Base-by-base conservation (phyloP, 1,140 invertebrate genomes). In the Eciton burchellii region DNA sequence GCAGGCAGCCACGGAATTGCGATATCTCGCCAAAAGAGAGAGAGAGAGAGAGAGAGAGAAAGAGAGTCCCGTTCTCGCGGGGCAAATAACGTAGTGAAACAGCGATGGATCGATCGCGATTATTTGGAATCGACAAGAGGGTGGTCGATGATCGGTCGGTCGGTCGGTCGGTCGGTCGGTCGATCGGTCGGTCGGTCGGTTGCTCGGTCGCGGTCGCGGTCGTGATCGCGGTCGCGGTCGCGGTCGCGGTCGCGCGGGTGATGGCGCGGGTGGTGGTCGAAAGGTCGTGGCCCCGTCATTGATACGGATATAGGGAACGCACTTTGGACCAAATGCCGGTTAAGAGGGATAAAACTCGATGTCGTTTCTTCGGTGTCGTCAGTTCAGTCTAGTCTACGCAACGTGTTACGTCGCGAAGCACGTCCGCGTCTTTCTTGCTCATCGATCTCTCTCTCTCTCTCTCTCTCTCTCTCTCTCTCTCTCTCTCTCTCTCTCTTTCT, bases 271-370 rank as follows among this genome's bases (percentile, higher is more conserved):
- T 83, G 68, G 59, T 71, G 72, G 85, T 56, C 63, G 71, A 90
- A 87, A 92, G 93, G 93, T 93, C 92, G 92, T 90, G 91, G 91
- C 93, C 92, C 91, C 79, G 84, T 84, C 84, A 82, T 89, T 89
- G 88, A 89, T 89, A 89, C 84, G 84, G 66, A 77, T 81, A 59
- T 43, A 89, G 90, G 91, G 89, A 91, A 81, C 84, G 93, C 87
- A 94, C 93, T 94, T 94, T 94, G 93, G 90, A 93, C 93, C 89
- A 93, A 92, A 91, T 92, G 56, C 82, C 84, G 89, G 71, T 88
- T 87, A 91, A 92, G 86, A 91, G 90, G 90, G 92, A 92, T 93
- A 93, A 92, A 93, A 82, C 84, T 74, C 81, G 65, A 66, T 88
- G 85, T 81, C 76, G 85, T 88, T 89, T 85, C 90, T 90, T 91